A percentile compares a stretch with the other conserved stretches of the same genome.
These are phyloP conservation scores for Eilema griseolum DNA, from an alignment of 2,888 invertebrate species.

Conservation along the genomic window DNA sequence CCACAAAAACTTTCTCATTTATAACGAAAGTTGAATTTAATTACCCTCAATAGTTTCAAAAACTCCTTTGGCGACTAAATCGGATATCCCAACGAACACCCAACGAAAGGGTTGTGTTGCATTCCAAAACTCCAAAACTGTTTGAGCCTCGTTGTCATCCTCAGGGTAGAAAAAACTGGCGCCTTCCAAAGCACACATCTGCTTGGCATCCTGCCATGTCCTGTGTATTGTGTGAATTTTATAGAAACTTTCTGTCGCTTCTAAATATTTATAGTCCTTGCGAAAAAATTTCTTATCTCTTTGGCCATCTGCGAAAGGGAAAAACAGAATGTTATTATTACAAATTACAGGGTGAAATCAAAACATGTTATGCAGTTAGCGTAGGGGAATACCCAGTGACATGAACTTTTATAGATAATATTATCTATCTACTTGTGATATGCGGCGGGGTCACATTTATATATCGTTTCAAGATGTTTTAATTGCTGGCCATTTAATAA, in stretches of 20 bases:
- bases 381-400: background rate
- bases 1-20: too few relatives aligned
- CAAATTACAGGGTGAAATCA: background rate
- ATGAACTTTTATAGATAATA: background rate
- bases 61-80: constrained; percentile 61
- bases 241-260: constrained; percentile 65
- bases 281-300: constrained; percentile 65
- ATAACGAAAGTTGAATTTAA: too few relatives aligned
- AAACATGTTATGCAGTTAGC: background rate
- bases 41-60: constrained; percentile 65
- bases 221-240: constrained; percentile 69
- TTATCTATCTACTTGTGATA: background rate
- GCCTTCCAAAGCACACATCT: constrained; percentile 67
- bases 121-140: constrained; percentile 57
- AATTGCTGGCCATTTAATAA: background rate
- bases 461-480: background rate
- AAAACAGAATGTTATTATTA: background rate
- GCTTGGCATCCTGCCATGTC: constrained; percentile 67
- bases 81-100: constrained; percentile 66
- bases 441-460: constrained; percentile 8
- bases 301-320: constrained; percentile 64
- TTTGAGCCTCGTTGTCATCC: constrained; percentile 60
- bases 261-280: constrained; percentile 69
- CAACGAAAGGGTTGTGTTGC: constrained; percentile 45
- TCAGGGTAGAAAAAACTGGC: constrained; percentile 69